A percentile compares a stretch with the other conserved stretches of the same genome.
Evolutionary conservation across 2,113 vertebrate species (phyloP).

Genomic region (Ibidorhyncha struthersii): DNA sequence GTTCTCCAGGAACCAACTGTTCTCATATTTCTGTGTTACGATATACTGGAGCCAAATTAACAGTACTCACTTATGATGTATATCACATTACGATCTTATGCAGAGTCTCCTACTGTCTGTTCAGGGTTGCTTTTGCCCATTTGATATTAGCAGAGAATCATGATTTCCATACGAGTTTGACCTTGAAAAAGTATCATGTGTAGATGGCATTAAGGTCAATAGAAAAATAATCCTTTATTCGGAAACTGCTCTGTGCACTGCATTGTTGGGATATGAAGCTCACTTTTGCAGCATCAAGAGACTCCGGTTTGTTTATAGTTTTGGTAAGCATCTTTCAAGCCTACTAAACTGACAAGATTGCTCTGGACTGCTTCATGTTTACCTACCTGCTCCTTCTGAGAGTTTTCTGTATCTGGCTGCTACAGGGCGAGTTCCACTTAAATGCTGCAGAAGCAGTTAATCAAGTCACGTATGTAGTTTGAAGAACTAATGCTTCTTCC

Average conservation of each 20-base stretch:
- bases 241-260: rapidly evolving
- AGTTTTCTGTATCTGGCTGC: background rate
- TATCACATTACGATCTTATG: too few relatives aligned
- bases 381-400: background rate
- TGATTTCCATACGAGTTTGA: background rate
- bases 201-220: background rate
- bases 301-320: background rate
- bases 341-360: too few relatives aligned
- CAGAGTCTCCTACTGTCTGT: background rate
- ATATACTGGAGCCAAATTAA: background rate
- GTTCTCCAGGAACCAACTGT: background rate
- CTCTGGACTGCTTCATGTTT: background rate
- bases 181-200: background rate
- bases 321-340: background rate
- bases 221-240: background rate
- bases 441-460: background rate
- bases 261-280: background rate
- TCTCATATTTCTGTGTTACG: background rate
- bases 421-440: rapidly evolving
- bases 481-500: background rate
- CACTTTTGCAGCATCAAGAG: background rate
- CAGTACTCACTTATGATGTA: background rate
- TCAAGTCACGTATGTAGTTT: rapidly evolving
- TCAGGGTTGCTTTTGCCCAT: background rate
- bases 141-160: background rate